A percentile compares a stretch with the other conserved stretches of the same genome.
Conservation (phyloP, 2,113 vertebrate species). For the Malurus elegans region DNA sequence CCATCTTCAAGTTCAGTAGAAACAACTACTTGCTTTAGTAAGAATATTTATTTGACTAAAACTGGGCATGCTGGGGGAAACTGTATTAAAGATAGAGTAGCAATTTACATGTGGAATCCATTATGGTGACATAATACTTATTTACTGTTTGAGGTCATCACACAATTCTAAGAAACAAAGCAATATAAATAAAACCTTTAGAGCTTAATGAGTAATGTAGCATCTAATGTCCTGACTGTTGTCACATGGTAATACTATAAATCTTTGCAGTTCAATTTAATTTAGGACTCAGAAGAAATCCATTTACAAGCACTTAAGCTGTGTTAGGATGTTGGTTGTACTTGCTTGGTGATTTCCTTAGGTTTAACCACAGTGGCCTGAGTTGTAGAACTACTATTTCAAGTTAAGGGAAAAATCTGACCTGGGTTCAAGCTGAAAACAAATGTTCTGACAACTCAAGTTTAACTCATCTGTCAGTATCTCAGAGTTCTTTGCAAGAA, state of each 20-base stretch:
- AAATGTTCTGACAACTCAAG: slow-evolving; percentile 24
- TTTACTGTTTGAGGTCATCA: slow-evolving; percentile 19
- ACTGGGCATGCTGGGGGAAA: not conserved
- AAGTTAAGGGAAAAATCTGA: slow-evolving; percentile 5
- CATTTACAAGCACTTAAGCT: slow-evolving; percentile 18
- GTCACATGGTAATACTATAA: not conserved
- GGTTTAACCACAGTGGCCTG: not conserved
- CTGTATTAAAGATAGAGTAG: not conserved
- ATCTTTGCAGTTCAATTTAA: slow-evolving; percentile 21
- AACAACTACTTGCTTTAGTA: not conserved
- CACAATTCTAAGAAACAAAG: not conserved
- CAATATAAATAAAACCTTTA: slow-evolving; percentile 23
- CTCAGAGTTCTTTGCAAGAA: not conserved
- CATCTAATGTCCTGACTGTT: slow-evolving; percentile 1
- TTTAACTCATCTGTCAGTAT: slow-evolving; percentile 23
- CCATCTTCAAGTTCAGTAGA: not conserved
- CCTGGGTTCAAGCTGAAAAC: slow-evolving; percentile 14
- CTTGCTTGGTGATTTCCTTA: slow-evolving; percentile 1
- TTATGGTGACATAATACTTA: slow-evolving; percentile 21
- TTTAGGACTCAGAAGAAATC: slow-evolving; percentile 17
- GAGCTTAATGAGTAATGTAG: slow-evolving; percentile 18
- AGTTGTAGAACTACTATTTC: not conserved
- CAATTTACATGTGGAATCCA: not conserved
- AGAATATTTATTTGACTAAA: slow-evolving; percentile 10
- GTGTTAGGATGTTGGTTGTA: not conserved